Evolutionary conservation across 2,797 vertebrate species (phyloP), one percentile per base, ranked within the genome.

Genomic region (Alcedo atthis): DNA sequence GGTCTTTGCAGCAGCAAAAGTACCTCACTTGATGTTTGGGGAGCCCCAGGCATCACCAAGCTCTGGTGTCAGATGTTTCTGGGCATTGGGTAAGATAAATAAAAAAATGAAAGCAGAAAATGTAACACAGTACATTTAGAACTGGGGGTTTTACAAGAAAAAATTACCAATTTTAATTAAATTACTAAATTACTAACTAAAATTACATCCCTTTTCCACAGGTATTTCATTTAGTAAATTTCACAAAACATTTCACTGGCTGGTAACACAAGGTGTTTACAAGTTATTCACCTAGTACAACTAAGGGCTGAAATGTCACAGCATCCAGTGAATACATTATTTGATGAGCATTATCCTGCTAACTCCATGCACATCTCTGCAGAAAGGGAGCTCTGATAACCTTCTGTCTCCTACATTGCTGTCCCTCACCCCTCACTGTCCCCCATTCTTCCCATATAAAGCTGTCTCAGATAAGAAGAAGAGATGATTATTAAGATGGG

Each of bases 401-500:
- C 93, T 94, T 94, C 79, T 83, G 66, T 85, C 85, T 81, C 74
- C 76, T 92, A 45, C n/a, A 1, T 14, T 46, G 45, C 87, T 90
- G 55, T 87, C 86, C 92, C 89, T 94, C 16, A 6, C 75, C 62
- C 69, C 75, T 85, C 76, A 15, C 68, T 94, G 84, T 55, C 69
- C 90, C 76, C 26, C n/a, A 64, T 89, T 91, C 90, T 93, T 77
- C 75, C 70, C 46, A n/a, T 24, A 74, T 35, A 85, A 92, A 90
- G 21, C 73, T 57, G 51, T 76, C 32, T 35, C 54, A 95, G 96
- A 95, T 94, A 94, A 96, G 92, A 85, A 68, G 85, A 87, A 73
- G 76, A 96, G 95, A 96, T 95, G 48, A 95, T 92, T 95, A 94
- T 96, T 96, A 96, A 96, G 95, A 96, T 96, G 95, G 79, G 79